Conservation (phyloP, 2,113 vertebrate genomes). For the Philantomba maxwellii region DNA sequence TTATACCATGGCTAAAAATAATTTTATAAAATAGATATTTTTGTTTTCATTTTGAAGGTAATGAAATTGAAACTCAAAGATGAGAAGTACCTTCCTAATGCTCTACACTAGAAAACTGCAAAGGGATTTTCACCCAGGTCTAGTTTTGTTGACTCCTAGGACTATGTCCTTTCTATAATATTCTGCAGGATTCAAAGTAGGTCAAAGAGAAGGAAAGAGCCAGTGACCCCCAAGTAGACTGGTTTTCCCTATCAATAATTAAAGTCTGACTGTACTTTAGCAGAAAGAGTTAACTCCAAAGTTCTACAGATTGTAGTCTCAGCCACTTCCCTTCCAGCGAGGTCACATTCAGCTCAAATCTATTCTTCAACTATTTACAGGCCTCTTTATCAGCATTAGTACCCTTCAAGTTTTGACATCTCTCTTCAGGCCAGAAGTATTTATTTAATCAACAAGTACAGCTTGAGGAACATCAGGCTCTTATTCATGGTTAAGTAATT, state of each 20-base stretch:
- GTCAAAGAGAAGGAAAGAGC: neutral
- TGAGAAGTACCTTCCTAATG: neutral
- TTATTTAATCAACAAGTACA: slow-evolving; percentile 69
- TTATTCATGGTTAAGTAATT: slow-evolving; percentile 64
- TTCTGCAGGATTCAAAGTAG: neutral
- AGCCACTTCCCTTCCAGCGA: neutral
- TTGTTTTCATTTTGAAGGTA: neutral
- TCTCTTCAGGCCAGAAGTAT: slow-evolving; percentile 63
- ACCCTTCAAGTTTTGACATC: slow-evolving; percentile 52
- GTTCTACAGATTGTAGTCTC: neutral
- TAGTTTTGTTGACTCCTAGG: neutral
- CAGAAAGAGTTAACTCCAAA: neutral
- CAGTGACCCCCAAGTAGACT: neutral
- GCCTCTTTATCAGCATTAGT: slow-evolving; percentile 47
- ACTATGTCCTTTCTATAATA: neutral
- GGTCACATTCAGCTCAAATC: slow-evolving; percentile 38
- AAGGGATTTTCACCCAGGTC: neutral
- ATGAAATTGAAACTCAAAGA: neutral
- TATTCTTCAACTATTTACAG: slow-evolving; percentile 39
- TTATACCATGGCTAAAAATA: neutral
- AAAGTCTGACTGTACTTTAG: neutral
- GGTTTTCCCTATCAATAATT: neutral
- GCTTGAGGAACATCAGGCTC: slow-evolving; percentile 56
- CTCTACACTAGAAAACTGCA: neutral
- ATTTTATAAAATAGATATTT: neutral